Percentiles rank a stretch among this genome's conserved stretches.
phyloP scores from a whole-genome alignment of 2,113 vertebrate species.

The Archilochus colubris region DNA sequence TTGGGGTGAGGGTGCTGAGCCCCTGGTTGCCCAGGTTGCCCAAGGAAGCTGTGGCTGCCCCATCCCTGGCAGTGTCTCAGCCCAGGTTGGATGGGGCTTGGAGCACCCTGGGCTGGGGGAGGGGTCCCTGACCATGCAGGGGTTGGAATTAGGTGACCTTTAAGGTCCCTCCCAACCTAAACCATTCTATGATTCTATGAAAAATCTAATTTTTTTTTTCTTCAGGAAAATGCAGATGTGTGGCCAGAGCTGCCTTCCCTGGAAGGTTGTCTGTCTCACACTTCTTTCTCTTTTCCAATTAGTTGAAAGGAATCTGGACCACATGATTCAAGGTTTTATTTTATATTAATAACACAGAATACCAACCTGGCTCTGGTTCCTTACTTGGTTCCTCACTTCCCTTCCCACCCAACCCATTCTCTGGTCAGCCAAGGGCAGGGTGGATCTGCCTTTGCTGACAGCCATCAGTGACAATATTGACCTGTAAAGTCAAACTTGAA shows the following conservation, averaged over 20 bases:
- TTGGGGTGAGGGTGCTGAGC: too few species aligned
- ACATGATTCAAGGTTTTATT: not conserved
- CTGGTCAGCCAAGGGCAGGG: not conserved
- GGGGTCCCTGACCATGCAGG: too few species aligned
- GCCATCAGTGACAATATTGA: fast-evolving
- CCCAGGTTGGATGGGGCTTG: too few species aligned
- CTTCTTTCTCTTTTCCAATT: not conserved
- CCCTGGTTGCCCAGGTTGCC: too few species aligned
- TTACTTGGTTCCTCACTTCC: too few species aligned
- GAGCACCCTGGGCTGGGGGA: too few species aligned
- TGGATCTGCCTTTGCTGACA: not conserved
- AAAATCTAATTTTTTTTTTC: not conserved
- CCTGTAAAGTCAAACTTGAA: not conserved
- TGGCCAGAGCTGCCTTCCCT: not conserved
- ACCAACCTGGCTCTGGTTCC: not conserved
- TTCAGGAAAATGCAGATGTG: not conserved
- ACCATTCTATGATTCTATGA: too few species aligned
- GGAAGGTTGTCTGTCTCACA: not conserved
- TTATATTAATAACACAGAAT: not conserved
- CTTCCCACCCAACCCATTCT: too few species aligned
- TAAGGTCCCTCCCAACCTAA: too few species aligned
- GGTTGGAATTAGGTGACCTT: too few species aligned
- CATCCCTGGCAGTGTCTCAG: too few species aligned
- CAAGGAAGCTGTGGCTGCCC: too few species aligned
- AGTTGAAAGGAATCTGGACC: not conserved